phyloP scores from a whole-genome alignment of 2,888 invertebrate species.

The Tenthredo scrophulariae region DNA sequence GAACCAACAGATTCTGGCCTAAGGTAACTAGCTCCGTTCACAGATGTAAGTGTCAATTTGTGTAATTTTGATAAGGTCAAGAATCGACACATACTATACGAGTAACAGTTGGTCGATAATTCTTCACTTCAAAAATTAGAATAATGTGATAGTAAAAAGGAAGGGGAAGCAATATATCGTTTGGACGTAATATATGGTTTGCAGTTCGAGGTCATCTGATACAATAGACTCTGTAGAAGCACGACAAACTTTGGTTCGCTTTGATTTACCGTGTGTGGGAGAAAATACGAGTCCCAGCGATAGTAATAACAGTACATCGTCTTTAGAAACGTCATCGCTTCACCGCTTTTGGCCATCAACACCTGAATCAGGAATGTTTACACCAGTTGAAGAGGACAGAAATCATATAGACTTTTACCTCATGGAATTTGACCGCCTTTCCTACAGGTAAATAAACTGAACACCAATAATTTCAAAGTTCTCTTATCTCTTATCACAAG shows the following conservation, averaged over 20 bases:
- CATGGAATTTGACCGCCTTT: slow-evolving; percentile 72
- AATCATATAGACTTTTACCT: slow-evolving; percentile 68
- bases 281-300: slow-evolving; percentile 79
- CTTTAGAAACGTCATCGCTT: slow-evolving; percentile 66
- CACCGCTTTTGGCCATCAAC: slow-evolving; percentile 67
- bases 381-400: slow-evolving; percentile 66
- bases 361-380: slow-evolving; percentile 66
- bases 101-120: background rate
- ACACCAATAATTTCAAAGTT: background rate
- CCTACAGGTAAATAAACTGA: slow-evolving; percentile 68
- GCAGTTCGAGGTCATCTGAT: slow-evolving; percentile 71
- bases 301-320: slow-evolving; percentile 75
- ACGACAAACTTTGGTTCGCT: slow-evolving; percentile 66
- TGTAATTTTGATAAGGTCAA: slow-evolving; percentile 20
- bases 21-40: slow-evolving; percentile 25
- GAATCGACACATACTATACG: slow-evolving; percentile 42
- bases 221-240: slow-evolving; percentile 64
- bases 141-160: background rate
- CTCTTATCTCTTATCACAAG: slow-evolving; percentile 9
- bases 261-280: slow-evolving; percentile 67
- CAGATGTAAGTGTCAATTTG: background rate
- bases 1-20: slow-evolving; percentile 69
- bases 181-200: slow-evolving; percentile 51
- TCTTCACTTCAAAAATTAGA: slow-evolving; percentile 16
- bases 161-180: slow-evolving; percentile 30